phyloP scores from a whole-genome alignment of 2,113 vertebrate genomes.

The Grammomys surdaster region DNA sequence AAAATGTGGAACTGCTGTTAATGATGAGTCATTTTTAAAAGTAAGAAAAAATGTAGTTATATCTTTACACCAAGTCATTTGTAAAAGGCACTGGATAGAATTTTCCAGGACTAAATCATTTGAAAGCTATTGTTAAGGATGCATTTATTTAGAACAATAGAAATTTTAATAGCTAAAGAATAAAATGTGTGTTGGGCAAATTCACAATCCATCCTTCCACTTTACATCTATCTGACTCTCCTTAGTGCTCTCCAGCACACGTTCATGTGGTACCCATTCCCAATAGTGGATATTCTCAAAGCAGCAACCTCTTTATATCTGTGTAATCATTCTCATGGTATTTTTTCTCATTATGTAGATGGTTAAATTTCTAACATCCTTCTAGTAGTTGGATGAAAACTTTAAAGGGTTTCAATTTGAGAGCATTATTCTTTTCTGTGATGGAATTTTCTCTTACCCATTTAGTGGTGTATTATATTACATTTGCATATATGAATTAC shows the following conservation, averaged over 20 bases:
- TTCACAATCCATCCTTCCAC: not conserved
- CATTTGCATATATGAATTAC: not conserved
- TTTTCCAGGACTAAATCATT: conserved; percentile 6
- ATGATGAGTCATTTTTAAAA: conserved; percentile 57
- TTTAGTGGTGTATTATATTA: not conserved
- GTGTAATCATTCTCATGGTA: not conserved
- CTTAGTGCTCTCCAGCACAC: accelerated
- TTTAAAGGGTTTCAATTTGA: not conserved
- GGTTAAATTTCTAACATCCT: not conserved
- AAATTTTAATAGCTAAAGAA: not conserved
- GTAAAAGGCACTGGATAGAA: not conserved
- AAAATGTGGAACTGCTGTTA: conserved; percentile 36
- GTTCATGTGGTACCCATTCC: not conserved
- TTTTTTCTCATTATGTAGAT: not conserved
- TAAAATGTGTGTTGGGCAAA: not conserved
- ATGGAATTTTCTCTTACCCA: not conserved
- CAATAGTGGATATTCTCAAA: not conserved
- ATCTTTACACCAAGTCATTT: conserved; percentile 33
- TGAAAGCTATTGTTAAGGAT: not conserved
- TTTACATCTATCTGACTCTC: not conserved
- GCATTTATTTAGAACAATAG: not conserved
- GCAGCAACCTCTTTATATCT: not conserved
- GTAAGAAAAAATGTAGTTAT: conserved; percentile 43
- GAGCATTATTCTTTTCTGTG: not conserved
- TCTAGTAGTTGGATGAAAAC: not conserved